Evolutionary conservation across 1,140 invertebrate genomes (phyloP).

Genomic region (Calephelis virginiensis): DNA sequence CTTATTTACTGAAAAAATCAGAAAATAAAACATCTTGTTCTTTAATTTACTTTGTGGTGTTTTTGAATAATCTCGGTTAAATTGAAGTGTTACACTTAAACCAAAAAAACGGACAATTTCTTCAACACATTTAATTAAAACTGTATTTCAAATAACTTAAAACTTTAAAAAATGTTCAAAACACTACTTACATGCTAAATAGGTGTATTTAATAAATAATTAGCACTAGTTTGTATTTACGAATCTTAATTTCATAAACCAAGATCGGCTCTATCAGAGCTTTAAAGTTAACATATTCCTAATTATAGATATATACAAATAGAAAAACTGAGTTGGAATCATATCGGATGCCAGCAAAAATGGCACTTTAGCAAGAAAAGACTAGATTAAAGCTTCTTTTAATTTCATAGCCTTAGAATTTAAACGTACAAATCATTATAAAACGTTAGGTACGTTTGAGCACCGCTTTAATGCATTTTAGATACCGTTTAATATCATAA

Average conservation of each 20-base stretch:
- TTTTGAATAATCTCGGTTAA: no score
- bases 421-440: constrained; percentile 34
- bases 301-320: constrained; percentile 9
- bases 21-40: no score
- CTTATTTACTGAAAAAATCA: no score
- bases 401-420: constrained; percentile 58
- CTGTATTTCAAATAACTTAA: constrained; percentile 72
- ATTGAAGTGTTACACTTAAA: no score
- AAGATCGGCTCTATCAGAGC: constrained; percentile 70
- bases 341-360: constrained; percentile 50
- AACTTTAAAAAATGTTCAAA: constrained; percentile 70
- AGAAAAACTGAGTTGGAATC: constrained; percentile 43
- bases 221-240: constrained; percentile 61
- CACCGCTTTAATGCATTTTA: constrained; percentile 46
- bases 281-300: constrained; percentile 17
- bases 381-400: constrained; percentile 76
- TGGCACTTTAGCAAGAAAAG: constrained; percentile 69
- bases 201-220: constrained; percentile 73
- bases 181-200: constrained; percentile 58
- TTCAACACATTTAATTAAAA: constrained; percentile 75
- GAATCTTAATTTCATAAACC: constrained; percentile 51
- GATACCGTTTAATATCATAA: constrained; percentile 71
- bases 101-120: constrained; percentile 28
- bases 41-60: no score
- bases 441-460: constrained; percentile 42